These are phyloP conservation scores for Dinocampus coccinellae DNA, from an alignment of 2,888 invertebrate genomes.

Conservation along the genomic window DNA sequence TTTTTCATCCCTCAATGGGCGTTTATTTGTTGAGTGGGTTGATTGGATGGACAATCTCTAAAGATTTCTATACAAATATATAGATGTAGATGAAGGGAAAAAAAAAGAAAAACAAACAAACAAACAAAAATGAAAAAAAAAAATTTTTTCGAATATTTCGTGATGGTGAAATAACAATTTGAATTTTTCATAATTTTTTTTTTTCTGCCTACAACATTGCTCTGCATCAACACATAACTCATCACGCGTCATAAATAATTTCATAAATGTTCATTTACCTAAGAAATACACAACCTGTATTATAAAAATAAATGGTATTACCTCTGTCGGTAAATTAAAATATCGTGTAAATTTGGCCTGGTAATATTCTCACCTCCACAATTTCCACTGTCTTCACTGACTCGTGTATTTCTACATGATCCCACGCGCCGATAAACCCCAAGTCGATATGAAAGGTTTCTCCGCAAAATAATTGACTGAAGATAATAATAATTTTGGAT, in stretches of 20 bases:
- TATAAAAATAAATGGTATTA: neutral
- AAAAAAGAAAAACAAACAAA: neutral
- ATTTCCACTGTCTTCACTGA: neutral
- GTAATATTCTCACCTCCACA: neutral
- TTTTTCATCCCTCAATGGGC: slow-evolving; percentile 15
- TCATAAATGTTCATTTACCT: neutral
- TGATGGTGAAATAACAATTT: neutral
- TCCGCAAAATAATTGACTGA: neutral
- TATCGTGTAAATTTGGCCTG: neutral
- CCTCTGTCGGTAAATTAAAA: neutral
- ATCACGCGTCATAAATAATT: neutral
- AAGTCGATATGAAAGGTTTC: neutral
- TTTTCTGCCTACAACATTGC: neutral
- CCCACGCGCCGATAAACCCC: neutral
- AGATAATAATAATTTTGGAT: neutral
- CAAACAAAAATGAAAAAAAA: too few species aligned
- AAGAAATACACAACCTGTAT: neutral
- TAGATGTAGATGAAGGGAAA: neutral
- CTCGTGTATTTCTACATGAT: neutral
- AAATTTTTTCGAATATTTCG: neutral
- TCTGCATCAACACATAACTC: neutral
- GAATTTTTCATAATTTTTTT: neutral
- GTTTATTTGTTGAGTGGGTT: slow-evolving; percentile 1
- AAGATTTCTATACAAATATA: neutral
- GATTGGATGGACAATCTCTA: neutral